Conservation (phyloP, 2,113 vertebrate species). For the Pollimyrus isidori region DNA sequence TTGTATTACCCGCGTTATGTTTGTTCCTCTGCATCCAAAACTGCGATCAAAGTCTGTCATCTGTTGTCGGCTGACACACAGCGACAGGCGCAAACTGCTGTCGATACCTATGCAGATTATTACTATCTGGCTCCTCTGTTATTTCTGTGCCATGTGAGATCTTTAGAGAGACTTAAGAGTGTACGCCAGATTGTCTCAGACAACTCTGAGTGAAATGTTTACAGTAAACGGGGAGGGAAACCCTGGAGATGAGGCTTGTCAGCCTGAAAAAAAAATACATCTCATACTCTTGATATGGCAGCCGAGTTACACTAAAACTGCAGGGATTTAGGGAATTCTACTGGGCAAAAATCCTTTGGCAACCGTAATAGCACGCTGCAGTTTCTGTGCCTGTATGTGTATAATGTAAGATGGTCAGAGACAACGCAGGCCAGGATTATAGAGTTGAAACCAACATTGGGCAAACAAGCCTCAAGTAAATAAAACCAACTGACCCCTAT, state of each 20-base stretch:
- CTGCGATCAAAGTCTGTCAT: neutral
- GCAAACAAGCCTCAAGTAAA: neutral
- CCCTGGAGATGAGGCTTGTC: neutral
- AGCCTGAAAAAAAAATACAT: conserved; percentile 3
- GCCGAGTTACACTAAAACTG: neutral
- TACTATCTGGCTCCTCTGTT: neutral
- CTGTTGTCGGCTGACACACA: neutral
- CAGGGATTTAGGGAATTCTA: neutral
- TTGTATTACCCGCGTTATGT: neutral
- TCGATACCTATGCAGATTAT: neutral
- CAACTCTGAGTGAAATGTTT: conserved; percentile 6
- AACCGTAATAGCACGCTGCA: neutral
- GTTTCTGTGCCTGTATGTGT: neutral
- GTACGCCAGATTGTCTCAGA: conserved; percentile 5
- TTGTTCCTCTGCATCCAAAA: neutral
- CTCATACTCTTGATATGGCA: neutral
- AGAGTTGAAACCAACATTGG: neutral
- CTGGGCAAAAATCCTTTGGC: neutral
- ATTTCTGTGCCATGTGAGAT: neutral
- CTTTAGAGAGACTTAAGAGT: neutral
- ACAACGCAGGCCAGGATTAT: neutral
- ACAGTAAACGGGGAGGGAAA: neutral
- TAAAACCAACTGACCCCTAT: neutral
- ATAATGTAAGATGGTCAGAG: neutral
- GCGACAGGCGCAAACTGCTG: neutral